Evolutionary conservation across 1,140 invertebrate species (phyloP).

Genomic region (Zelostemma sp.): DNA sequence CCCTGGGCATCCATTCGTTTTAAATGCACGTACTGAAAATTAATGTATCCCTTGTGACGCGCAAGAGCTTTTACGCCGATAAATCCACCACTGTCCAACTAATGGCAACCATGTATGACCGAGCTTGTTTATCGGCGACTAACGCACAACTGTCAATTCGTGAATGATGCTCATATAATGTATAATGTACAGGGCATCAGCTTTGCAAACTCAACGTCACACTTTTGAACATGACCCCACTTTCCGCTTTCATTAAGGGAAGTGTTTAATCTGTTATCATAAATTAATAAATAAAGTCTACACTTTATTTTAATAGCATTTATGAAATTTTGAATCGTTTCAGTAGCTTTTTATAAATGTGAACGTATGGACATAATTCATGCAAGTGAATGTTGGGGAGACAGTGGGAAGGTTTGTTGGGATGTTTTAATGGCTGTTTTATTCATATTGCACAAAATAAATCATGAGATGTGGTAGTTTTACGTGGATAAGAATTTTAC

Average conservation of each 20-base stretch:
- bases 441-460: too few relatives aligned
- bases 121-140: constrained; percentile 25
- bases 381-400: too few relatives aligned
- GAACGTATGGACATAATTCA: too few relatives aligned
- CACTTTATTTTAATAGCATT: too few relatives aligned
- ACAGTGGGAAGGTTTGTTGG: too few relatives aligned
- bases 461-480: too few relatives aligned
- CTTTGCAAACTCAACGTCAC: constrained; percentile 21
- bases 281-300: too few relatives aligned
- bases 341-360: too few relatives aligned
- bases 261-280: too few relatives aligned
- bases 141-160: constrained; percentile 48
- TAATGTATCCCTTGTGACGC: constrained; percentile 22
- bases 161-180: constrained; percentile 42
- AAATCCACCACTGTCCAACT: constrained; percentile 42
- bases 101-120: constrained; percentile 31
- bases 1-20: constrained; percentile 2
- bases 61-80: constrained; percentile 33
- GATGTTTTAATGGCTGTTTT: too few relatives aligned
- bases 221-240: constrained; percentile 28
- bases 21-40: constrained; percentile 26
- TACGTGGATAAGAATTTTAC: too few relatives aligned
- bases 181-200: background rate
- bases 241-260: background rate
- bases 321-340: too few relatives aligned